Percentiles rank a stretch among this genome's conserved stretches.
These are phyloP conservation scores for Botia kubotai DNA, from an alignment of 2,797 vertebrate genomes.

Conservation along the genomic window DNA sequence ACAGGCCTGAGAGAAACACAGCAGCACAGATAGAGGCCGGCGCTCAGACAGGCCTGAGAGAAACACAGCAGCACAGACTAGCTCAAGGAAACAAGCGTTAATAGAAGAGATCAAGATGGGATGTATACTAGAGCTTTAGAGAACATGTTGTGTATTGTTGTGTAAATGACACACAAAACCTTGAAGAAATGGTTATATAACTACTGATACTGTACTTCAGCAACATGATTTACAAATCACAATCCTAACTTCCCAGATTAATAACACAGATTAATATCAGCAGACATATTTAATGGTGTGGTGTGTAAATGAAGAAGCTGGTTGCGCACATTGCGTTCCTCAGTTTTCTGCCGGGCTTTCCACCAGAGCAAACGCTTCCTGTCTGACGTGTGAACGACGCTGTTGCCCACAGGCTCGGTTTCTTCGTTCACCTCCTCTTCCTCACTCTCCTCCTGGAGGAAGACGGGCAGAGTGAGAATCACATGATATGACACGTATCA, in stretches of 20 bases:
- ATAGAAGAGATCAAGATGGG: neutral
- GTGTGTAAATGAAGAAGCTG: neutral
- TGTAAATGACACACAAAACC: too few relatives aligned
- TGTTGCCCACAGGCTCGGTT: conserved; percentile 75
- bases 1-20: too few relatives aligned
- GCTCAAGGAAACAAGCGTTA: neutral
- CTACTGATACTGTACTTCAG: neutral
- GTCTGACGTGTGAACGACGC: conserved; percentile 78
- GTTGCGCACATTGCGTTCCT: conserved; percentile 84
- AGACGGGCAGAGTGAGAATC: conserved; percentile 26
- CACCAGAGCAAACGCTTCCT: conserved; percentile 91
- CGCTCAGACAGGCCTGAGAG: conserved; percentile 55
- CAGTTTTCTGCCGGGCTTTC: conserved; percentile 85
- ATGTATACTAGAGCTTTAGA: neutral
- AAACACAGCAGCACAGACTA: neutral
- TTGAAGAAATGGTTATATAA: too few relatives aligned
- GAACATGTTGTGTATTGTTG: too few relatives aligned
- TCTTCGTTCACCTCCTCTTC: conserved; percentile 67
- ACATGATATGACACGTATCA: neutral
- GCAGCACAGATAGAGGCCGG: conserved; percentile 57
- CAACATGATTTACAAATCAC: neutral
- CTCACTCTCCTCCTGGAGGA: conserved; percentile 75
- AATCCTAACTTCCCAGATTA: neutral
- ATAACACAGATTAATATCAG: neutral
- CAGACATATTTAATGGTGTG: neutral